Evolutionary conservation across 2,888 invertebrate genomes (phyloP).

Genomic region (Ramazzottius varieornatus): DNA sequence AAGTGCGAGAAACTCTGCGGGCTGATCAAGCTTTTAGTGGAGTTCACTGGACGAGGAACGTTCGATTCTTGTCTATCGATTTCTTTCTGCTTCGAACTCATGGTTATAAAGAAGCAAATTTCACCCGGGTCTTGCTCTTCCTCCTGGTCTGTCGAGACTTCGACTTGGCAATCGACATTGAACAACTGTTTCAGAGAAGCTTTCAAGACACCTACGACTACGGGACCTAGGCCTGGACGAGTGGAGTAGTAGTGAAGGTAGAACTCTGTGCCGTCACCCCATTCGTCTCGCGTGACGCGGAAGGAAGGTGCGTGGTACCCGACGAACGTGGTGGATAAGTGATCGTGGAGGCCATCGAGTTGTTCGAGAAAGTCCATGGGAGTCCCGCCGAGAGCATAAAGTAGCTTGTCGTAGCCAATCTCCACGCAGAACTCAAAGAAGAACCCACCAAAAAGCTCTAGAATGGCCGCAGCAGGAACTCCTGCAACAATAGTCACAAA

Average conservation of each 20-base stretch:
- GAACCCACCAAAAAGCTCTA: slow-evolving; percentile 16
- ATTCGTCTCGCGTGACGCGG: slow-evolving; percentile 13
- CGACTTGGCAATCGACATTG: no score
- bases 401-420: slow-evolving; percentile 11
- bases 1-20: slow-evolving; percentile 8
- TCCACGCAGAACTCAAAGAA: slow-evolving; percentile 10
- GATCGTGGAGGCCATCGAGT: slow-evolving; percentile 14
- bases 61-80: no score
- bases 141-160: no score
- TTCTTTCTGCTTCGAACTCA: no score
- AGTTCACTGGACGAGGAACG: no score
- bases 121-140: no score
- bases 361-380: slow-evolving; percentile 12
- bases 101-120: no score
- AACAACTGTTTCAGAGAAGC: no score
- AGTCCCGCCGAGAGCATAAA: slow-evolving; percentile 12
- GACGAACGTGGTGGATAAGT: slow-evolving; percentile 19
- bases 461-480: slow-evolving; percentile 16
- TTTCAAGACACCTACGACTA: slow-evolving; percentile 11
- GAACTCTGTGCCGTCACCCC: slow-evolving; percentile 9
- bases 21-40: no score
- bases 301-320: slow-evolving; percentile 21
- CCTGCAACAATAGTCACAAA: slow-evolving; percentile 11
- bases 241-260: slow-evolving; percentile 12
- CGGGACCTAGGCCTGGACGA: slow-evolving; percentile 11